Conservation (phyloP, 2,888 invertebrate genomes). For the Onthophagus sagittarius region DNA sequence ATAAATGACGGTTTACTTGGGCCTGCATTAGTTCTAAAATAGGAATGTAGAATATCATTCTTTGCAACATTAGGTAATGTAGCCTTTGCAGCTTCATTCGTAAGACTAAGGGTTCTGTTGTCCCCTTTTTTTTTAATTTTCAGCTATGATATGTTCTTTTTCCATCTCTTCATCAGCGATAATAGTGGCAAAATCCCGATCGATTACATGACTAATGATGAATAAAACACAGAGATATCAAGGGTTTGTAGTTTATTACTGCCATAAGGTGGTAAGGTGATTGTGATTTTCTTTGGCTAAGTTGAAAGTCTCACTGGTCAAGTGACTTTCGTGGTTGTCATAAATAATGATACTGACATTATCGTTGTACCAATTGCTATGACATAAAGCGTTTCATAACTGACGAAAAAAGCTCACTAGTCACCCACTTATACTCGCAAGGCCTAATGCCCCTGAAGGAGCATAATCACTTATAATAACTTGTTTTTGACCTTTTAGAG, state of each 20-base stretch:
- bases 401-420: too few species aligned
- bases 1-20: too few species aligned
- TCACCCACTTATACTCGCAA: slow-evolving; percentile 41
- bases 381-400: slow-evolving; percentile 43
- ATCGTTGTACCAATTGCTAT: slow-evolving; percentile 29
- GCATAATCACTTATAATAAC: slow-evolving; percentile 36
- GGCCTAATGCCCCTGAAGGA: slow-evolving; percentile 39
- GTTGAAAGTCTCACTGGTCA: slow-evolving; percentile 28
- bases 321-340: slow-evolving; percentile 40
- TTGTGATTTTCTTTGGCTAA: slow-evolving; percentile 38
- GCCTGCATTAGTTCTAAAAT: too few species aligned
- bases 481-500: slow-evolving; percentile 31
- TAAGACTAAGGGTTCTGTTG: too few species aligned
- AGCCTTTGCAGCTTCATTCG: too few species aligned
- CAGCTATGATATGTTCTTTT: too few species aligned
- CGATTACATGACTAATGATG: too few species aligned
- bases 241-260: slow-evolving; percentile 44
- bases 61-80: too few species aligned
- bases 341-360: slow-evolving; percentile 36
- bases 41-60: too few species aligned
- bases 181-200: too few species aligned
- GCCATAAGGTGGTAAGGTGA: slow-evolving; percentile 45
- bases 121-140: too few species aligned
- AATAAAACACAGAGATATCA: slow-evolving; percentile 30
- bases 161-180: too few species aligned